Evolutionary conservation across 1,140 invertebrate genomes (phyloP).

Genomic region (Bacillus rossius): DNA sequence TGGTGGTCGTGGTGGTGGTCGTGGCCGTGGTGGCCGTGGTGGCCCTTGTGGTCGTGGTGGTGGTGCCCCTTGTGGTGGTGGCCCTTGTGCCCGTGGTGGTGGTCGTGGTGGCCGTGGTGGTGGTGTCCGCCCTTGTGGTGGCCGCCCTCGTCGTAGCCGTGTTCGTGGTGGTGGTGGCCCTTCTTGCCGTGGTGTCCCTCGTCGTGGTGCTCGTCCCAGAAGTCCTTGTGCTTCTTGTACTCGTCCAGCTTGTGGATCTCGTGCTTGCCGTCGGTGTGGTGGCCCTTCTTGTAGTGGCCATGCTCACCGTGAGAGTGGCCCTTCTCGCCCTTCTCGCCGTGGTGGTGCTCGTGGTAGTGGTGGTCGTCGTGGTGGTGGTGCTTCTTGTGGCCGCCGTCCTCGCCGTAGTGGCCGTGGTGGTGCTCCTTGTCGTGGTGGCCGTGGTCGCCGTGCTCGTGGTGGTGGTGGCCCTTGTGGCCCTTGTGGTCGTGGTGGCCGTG

Average conservation of each 20-base stretch:
- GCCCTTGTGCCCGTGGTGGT: slow-evolving; percentile 54
- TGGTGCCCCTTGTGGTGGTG: slow-evolving; percentile 54
- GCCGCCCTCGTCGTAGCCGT: slow-evolving; percentile 59
- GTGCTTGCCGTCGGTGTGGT: slow-evolving; percentile 57
- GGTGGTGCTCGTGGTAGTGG: slow-evolving; percentile 16
- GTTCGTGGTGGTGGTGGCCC: slow-evolving; percentile 52
- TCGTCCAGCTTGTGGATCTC: slow-evolving; percentile 65
- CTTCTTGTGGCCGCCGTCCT: slow-evolving; percentile 60
- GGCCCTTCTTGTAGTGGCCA: slow-evolving; percentile 56
- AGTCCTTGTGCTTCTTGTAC: slow-evolving; percentile 64
- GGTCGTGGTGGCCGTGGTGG: slow-evolving; percentile 56
- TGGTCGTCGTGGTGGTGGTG: slow-evolving; percentile 42
- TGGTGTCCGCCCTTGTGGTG: slow-evolving; percentile 69
- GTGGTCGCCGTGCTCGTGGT: slow-evolving; percentile 58
- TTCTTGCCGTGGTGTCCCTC: slow-evolving; percentile 56
- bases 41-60: slow-evolving; percentile 56
- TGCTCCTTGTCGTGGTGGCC: slow-evolving; percentile 60
- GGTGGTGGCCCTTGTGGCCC: slow-evolving; percentile 51
- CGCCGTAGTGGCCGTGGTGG: slow-evolving; percentile 56
- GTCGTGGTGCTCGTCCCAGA: slow-evolving; percentile 59
- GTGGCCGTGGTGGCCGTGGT: slow-evolving; percentile 59
- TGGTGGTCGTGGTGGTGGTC: slow-evolving; percentile 59
- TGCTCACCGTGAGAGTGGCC: slow-evolving; percentile 52
- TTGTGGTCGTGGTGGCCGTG: slow-evolving; percentile 54
- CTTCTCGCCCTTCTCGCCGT: slow-evolving; percentile 18